phyloP scores from a whole-genome alignment of 2,113 vertebrate species.

The Xerus inauris region DNA sequence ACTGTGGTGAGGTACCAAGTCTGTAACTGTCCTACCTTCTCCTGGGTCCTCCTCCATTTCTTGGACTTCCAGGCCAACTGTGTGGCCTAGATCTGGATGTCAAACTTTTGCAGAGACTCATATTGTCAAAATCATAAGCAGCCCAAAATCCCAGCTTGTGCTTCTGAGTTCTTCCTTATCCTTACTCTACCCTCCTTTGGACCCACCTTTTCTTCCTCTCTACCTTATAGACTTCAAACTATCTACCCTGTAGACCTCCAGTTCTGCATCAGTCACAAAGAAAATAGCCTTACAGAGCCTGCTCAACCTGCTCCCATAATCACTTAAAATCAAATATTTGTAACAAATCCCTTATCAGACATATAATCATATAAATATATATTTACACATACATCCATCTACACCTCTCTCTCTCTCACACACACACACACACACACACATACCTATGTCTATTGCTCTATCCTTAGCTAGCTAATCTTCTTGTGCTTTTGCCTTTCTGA shows the following conservation, averaged over 20 bases:
- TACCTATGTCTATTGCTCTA: too few relatives aligned
- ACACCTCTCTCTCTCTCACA: too few relatives aligned
- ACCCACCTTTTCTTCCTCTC: background rate
- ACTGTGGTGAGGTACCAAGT: too few relatives aligned
- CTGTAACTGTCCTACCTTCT: background rate
- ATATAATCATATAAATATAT: background rate
- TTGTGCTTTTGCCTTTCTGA: background rate
- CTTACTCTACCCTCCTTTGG: background rate
- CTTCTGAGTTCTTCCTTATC: background rate
- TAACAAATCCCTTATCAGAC: background rate
- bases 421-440: too few relatives aligned
- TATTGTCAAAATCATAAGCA: background rate
- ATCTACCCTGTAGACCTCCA: background rate
- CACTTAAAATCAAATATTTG: background rate
- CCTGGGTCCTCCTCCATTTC: background rate
- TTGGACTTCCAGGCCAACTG: background rate
- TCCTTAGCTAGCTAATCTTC: too few relatives aligned
- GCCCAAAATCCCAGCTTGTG: background rate
- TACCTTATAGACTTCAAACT: background rate
- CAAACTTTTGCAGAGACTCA: background rate
- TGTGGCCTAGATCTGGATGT: background rate
- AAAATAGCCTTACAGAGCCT: background rate
- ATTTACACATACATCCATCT: too few relatives aligned
- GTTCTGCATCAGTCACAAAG: background rate
- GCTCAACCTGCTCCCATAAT: background rate